phyloP scores from a whole-genome alignment of 2,888 invertebrate genomes.

The Microplitis deprimator region DNA sequence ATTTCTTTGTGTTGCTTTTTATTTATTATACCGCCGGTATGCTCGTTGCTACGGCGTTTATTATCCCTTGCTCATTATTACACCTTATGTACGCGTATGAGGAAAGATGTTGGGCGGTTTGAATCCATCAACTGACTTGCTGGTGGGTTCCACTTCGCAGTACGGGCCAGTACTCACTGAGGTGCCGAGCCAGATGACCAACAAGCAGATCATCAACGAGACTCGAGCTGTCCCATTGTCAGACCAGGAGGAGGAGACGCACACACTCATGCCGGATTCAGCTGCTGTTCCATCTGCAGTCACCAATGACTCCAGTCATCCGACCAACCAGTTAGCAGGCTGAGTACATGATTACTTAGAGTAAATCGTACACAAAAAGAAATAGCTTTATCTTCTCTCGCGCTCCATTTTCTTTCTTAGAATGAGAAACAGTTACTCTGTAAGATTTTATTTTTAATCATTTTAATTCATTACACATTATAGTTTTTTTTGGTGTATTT shows the following conservation, averaged over 20 bases:
- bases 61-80: constrained; percentile 56
- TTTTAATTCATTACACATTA: background rate
- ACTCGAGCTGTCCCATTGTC: constrained; percentile 62
- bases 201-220: constrained; percentile 58
- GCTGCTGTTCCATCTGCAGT: constrained; percentile 18
- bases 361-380: background rate
- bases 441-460: background rate
- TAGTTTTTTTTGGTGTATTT: constrained; percentile 2
- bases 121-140: constrained; percentile 72
- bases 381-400: background rate
- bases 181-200: constrained; percentile 66
- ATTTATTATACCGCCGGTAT: background rate
- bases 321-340: constrained; percentile 25
- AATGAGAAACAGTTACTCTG: background rate
- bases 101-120: constrained; percentile 72
- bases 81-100: constrained; percentile 68
- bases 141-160: constrained; percentile 72
- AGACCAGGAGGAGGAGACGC: constrained; percentile 69
- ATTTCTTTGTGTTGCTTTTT: background rate
- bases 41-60: constrained; percentile 7
- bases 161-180: constrained; percentile 71
- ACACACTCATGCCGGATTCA: constrained; percentile 66
- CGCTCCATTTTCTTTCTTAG: background rate
- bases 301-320: constrained; percentile 26
- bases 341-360: constrained; percentile 3